phyloP scores from a whole-genome alignment of 2,888 invertebrate species.

The Platycheirus rosarum region DNA sequence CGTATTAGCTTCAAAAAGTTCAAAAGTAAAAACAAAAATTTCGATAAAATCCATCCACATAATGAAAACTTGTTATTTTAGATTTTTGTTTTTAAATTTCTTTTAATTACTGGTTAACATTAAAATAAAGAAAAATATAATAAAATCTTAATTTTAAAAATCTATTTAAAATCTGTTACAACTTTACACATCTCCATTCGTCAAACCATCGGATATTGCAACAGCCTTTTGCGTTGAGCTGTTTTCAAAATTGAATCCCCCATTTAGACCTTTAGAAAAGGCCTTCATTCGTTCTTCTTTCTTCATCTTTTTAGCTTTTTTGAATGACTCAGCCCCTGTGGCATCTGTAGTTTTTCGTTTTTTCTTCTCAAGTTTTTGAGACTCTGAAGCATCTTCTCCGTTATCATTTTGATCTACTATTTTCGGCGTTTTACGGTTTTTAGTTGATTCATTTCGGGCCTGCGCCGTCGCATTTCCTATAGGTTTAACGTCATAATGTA shows the following conservation, averaged over 20 bases:
- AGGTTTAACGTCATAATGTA: slow-evolving; percentile 73
- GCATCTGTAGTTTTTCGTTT: slow-evolving; percentile 66
- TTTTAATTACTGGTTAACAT: no score
- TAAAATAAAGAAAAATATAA: no score
- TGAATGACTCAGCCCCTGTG: slow-evolving; percentile 70
- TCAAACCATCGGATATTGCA: slow-evolving; percentile 50
- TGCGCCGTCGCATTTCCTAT: slow-evolving; percentile 64
- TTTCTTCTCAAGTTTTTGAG: slow-evolving; percentile 43
- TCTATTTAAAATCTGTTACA: no score
- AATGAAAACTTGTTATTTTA: no score
- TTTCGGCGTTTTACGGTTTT: no score
- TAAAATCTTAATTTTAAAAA: slow-evolving; percentile 2
- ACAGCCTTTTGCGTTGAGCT: slow-evolving; percentile 30
- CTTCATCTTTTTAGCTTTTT: slow-evolving; percentile 77
- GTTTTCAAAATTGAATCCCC: slow-evolving; percentile 75
- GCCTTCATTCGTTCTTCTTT: slow-evolving; percentile 78
- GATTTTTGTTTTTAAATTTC: no score
- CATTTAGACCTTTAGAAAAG: slow-evolving; percentile 77
- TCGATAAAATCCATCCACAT: no score
- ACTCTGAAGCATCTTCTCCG: background rate
- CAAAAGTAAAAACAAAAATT: no score
- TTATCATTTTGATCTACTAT: slow-evolving; percentile 26
- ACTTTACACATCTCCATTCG: slow-evolving; percentile 26
- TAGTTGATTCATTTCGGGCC: slow-evolving; percentile 36
- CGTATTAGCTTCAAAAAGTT: no score